Conservation (phyloP, 2,888 invertebrate genomes). For the Sinotaia quadrata region DNA sequence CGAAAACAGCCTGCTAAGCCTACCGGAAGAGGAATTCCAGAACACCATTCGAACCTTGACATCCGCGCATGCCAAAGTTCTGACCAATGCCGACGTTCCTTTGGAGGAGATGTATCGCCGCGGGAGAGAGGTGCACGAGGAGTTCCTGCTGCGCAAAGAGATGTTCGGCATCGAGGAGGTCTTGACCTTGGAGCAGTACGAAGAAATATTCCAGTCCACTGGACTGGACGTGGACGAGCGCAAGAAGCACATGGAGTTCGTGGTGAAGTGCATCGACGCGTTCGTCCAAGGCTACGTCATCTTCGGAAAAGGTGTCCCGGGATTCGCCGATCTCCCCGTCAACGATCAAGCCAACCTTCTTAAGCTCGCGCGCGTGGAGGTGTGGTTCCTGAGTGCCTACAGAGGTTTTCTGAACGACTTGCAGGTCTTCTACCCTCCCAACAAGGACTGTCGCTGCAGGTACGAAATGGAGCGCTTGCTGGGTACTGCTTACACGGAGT, state of each 20-base stretch:
- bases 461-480: slow-evolving; percentile 9
- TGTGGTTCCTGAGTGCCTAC: slow-evolving; percentile 31
- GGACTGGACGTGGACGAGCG: slow-evolving; percentile 24
- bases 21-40: slow-evolving; percentile 13
- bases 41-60: slow-evolving; percentile 7
- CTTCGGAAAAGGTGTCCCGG: slow-evolving; percentile 24
- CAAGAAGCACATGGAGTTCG: slow-evolving; percentile 8
- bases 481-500: slow-evolving; percentile 10
- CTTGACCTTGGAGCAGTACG: slow-evolving; percentile 13
- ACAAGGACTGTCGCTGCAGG: background rate
- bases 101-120: background rate
- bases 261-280: slow-evolving; percentile 17
- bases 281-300: slow-evolving; percentile 24
- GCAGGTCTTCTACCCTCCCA: slow-evolving; percentile 23
- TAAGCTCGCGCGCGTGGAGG: slow-evolving; percentile 29
- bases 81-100: slow-evolving; percentile 15
- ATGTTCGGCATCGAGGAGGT: slow-evolving; percentile 17
- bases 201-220: slow-evolving; percentile 20
- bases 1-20: background rate
- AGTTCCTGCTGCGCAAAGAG: slow-evolving; percentile 11
- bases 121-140: background rate
- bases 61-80: background rate
- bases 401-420: slow-evolving; percentile 12
- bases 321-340: slow-evolving; percentile 12
- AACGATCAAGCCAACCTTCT: slow-evolving; percentile 28